Evolutionary conservation across 2,888 invertebrate species (phyloP).

Genomic region (Laothoe populi): DNA sequence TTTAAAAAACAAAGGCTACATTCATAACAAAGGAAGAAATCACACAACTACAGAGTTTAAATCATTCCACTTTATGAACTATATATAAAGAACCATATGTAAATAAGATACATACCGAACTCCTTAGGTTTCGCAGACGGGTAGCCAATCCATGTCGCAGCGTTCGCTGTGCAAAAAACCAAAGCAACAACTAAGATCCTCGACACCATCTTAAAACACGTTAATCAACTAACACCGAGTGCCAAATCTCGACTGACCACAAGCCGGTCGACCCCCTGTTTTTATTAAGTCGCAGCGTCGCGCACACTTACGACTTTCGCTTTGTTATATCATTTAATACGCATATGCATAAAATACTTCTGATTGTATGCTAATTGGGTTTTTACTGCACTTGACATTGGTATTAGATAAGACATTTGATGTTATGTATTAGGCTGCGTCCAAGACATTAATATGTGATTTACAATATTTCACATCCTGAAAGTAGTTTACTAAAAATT

Average conservation of each 20-base stretch:
- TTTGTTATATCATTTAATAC: slow-evolving; percentile 10
- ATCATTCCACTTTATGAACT: too few relatives aligned
- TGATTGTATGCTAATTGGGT: background rate
- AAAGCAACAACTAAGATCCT: slow-evolving; percentile 23
- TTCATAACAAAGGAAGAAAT: too few relatives aligned
- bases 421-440: background rate
- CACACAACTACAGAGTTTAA: too few relatives aligned
- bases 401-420: background rate
- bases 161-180: slow-evolving; percentile 25
- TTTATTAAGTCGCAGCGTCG: slow-evolving; percentile 61
- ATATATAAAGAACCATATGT: background rate
- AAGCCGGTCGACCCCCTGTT: slow-evolving; percentile 52
- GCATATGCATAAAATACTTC: background rate
- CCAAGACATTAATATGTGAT: background rate
- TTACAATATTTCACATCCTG: background rate
- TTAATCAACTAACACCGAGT: slow-evolving; percentile 32
- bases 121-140: slow-evolving; percentile 23
- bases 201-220: slow-evolving; percentile 27
- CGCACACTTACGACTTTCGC: slow-evolving; percentile 49
- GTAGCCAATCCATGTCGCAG: slow-evolving; percentile 21
- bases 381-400: slow-evolving; percentile 2
- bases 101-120: slow-evolving; percentile 9
- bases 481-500: too few relatives aligned
- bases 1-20: too few relatives aligned
- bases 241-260: slow-evolving; percentile 58